Percentiles rank a stretch among this genome's conserved stretches.
These are phyloP conservation scores for Apamea sordens DNA, from an alignment of 2,888 invertebrate species.

Conservation along the genomic window DNA sequence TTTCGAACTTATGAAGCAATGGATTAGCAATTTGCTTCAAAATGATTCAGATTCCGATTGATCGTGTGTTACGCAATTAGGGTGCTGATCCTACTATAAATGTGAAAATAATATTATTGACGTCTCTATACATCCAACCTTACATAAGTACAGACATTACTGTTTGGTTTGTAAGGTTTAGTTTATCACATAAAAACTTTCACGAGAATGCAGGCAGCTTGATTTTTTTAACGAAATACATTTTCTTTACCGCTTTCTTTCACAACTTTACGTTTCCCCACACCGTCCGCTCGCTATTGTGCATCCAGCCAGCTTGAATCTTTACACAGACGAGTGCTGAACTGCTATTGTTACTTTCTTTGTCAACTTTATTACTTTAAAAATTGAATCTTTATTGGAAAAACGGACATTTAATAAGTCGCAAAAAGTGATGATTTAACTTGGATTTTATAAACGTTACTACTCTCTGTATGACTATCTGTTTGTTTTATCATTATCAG, in stretches of 20 bases:
- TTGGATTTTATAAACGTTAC: not conserved
- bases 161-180: not conserved
- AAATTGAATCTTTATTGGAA: not conserved
- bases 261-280: conserved; percentile 17
- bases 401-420: not conserved
- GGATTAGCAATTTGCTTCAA: no score
- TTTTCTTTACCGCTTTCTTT: not conserved
- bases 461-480: not conserved
- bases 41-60: no score
- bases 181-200: not conserved
- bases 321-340: conserved; percentile 48
- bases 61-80: no score
- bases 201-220: not conserved
- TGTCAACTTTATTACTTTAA: no score
- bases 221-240: no score
- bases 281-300: conserved; percentile 16
- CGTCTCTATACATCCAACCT: no score
- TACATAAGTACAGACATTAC: not conserved
- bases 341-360: not conserved
- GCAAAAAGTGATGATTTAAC: not conserved
- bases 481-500: no score
- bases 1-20: no score
- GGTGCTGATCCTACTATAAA: no score
- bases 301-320: conserved; percentile 27
- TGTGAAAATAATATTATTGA: no score